Evolutionary conservation across 2,113 vertebrate genomes (phyloP), one percentile per base, ranked within the genome.

Genomic region (Rhynchomys soricoides): DNA sequence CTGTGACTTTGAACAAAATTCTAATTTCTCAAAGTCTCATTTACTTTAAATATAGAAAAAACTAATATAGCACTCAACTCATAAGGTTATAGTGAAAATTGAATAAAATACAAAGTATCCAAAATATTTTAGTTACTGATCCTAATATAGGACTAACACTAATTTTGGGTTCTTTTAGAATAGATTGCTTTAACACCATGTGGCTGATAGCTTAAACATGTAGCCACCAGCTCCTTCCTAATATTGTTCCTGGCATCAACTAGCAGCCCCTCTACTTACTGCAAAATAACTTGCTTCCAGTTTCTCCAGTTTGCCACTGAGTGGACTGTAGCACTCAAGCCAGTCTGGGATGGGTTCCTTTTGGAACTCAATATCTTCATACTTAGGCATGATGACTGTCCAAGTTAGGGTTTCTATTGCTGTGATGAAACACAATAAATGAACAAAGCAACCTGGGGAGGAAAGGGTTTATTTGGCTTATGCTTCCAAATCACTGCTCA

Each of bases 31-130:
- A 26, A 40, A 43, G 52, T 6, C 3, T 62, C n/a, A 43, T 55
- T 45, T 24, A 86, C 55, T 89, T 21, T 85, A 43, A 78, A 83
- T 16, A 26, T 77, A 45, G 48, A 95, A 77, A 88, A 59, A n/a
- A 37, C 29, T 85, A n/a, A 48, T 16, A 19, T 43, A 48, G 34
- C 55, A 77, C 22, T 48, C n/a, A 93, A 59, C 43, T 74, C 70
- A 64, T 22, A 31, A 5, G 17, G 37, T 43, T 79, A 6, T 31
- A 34, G 64, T 88, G n/a, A 89, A 43, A 48, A 50, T 3, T 45
- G 34, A 24, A 70, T 29, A 79, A 29, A 82, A 73, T 85, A 78
- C 59, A 43, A 50, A n/a, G 29, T 17, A 66, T 43, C 34, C 66
- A 59, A 22, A 45, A 34, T 59, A 48, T 19, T 66, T 95, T 74